phyloP scores from a whole-genome alignment of 2,888 invertebrate genomes.

The Cyrtodaria siliqua region DNA sequence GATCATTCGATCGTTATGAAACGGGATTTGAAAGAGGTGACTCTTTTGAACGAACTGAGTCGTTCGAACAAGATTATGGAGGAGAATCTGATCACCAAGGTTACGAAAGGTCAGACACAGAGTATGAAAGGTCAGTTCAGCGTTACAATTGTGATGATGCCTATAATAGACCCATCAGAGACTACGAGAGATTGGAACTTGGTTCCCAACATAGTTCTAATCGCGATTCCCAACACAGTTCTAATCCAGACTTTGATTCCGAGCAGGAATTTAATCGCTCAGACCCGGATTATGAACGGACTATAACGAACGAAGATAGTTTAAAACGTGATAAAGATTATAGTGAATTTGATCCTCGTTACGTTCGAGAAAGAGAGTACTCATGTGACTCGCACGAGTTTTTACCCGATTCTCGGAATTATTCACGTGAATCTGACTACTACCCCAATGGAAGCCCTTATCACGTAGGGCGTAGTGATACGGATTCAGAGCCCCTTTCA shows the following conservation, averaged over 20 bases:
- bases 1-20: conserved; percentile 85
- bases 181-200: conserved; percentile 50
- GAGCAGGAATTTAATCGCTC: conserved; percentile 58
- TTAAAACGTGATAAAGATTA: conserved; percentile 34
- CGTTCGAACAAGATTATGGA: conserved; percentile 58
- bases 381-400: conserved; percentile 23
- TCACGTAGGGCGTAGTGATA: conserved; percentile 82
- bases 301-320: conserved; percentile 54
- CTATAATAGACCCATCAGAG: conserved; percentile 49
- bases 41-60: conserved; percentile 57
- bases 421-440: conserved; percentile 61
- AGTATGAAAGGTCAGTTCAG: conserved; percentile 40
- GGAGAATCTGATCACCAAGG: conserved; percentile 50
- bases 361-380: conserved; percentile 42
- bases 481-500: conserved; percentile 89
- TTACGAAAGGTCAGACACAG: conserved; percentile 33
- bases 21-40: conserved; percentile 48
- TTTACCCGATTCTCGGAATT: conserved; percentile 30
- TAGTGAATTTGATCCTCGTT: conserved; percentile 28
- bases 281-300: conserved; percentile 55
- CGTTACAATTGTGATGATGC: conserved; percentile 36
- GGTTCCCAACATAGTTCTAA: conserved; percentile 59
- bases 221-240: conserved; percentile 57
- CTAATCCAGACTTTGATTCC: conserved; percentile 49
- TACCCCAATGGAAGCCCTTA: conserved; percentile 68